phyloP scores from a whole-genome alignment of 2,888 invertebrate genomes.

The Diarsia mendica region DNA sequence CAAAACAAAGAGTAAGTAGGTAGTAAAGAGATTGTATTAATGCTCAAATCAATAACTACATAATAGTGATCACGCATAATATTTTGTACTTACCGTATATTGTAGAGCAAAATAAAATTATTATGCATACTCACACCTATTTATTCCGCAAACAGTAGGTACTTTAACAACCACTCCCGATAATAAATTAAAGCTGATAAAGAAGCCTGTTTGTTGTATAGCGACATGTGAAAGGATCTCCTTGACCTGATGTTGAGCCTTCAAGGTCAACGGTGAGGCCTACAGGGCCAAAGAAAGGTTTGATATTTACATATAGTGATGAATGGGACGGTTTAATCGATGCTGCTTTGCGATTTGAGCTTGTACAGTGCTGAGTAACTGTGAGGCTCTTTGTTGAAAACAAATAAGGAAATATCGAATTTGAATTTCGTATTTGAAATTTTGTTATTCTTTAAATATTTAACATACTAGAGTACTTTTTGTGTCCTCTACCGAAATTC shows the following conservation, averaged over 20 bases:
- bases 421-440: too few relatives aligned
- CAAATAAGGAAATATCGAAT: too few relatives aligned
- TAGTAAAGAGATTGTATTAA: neutral
- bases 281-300: constrained; percentile 47
- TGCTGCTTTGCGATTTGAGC: constrained; percentile 18
- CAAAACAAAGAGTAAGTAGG: neutral
- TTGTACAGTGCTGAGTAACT: constrained; percentile 30
- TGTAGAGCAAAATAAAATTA: neutral
- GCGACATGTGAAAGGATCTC: constrained; percentile 50
- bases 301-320: constrained; percentile 62
- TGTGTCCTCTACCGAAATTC: too few relatives aligned
- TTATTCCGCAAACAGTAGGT: constrained; percentile 15
- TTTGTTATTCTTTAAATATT: too few relatives aligned
- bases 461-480: too few relatives aligned
- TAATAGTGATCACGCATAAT: neutral
- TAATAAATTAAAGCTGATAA: constrained; percentile 58
- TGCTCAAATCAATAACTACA: neutral
- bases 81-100: neutral
- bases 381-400: constrained; percentile 21
- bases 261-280: constrained; percentile 54
- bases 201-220: constrained; percentile 29
- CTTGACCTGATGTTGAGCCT: constrained; percentile 60
- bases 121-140: constrained; percentile 3
- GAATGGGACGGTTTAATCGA: constrained; percentile 59
- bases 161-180: constrained; percentile 18